These are phyloP conservation scores for Ceriagrion tenellum DNA, from an alignment of 2,888 invertebrate species.

Conservation along the genomic window DNA sequence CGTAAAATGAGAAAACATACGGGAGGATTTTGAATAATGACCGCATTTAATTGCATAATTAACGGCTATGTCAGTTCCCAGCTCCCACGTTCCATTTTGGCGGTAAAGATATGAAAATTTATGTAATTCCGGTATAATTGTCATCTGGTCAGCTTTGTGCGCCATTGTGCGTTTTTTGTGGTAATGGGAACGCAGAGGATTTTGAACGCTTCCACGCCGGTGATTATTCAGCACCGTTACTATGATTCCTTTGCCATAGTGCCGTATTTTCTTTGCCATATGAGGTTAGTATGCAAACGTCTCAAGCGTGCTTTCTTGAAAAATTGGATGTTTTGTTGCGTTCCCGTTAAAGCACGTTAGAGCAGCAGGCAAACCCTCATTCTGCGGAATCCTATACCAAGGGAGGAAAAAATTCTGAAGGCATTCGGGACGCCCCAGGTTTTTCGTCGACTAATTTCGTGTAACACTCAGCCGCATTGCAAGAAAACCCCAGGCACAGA, in stretches of 20 bases:
- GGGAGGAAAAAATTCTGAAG: background rate
- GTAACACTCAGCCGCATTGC: background rate
- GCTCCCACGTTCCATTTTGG: conserved; percentile 16
- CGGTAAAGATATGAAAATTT: background rate
- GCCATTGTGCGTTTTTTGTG: background rate
- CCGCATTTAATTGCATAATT: background rate
- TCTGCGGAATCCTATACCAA: background rate
- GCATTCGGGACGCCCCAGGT: background rate
- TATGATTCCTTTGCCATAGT: background rate
- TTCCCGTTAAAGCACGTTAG: background rate
- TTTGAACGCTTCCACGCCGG: background rate
- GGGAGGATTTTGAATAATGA: background rate
- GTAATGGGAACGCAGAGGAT: background rate
- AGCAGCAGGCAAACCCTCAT: background rate
- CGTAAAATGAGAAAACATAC: background rate
- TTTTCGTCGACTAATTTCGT: background rate
- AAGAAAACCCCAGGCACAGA: conserved; percentile 19
- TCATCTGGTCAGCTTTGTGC: background rate
- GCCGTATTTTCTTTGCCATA: background rate
- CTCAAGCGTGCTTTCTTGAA: background rate
- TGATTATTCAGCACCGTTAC: background rate
- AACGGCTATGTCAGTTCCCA: background rate
- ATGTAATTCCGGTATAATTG: conserved; percentile 14
- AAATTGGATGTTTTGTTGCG: background rate
- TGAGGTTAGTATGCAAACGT: background rate